Evolutionary conservation across 2,888 invertebrate genomes (phyloP), one percentile per base, ranked within the genome.

Genomic region (Clanis bilineata): DNA sequence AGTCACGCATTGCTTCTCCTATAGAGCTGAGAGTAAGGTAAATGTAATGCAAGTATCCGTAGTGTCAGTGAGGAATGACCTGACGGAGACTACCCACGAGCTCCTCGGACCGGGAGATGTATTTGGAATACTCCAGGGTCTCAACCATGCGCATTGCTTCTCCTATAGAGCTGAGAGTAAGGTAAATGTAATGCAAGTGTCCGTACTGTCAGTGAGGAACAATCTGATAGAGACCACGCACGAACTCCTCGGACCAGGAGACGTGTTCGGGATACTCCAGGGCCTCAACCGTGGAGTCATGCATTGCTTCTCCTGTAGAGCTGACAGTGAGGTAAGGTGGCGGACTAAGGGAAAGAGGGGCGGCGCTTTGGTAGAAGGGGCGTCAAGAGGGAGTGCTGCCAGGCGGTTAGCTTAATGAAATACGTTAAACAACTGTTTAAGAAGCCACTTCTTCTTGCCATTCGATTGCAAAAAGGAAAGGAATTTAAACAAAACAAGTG

Each of bases 221-320:
- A 90, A 91, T 65, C 72, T 91, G 36, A 92, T 91, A 0, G 91
- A 92, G 69, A 87, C 85, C 18, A 88, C 89, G 0, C 93, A 93
- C 65, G 93, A 93, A 64, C 66, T 83, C 3, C 82, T 93, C 0
- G 80, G 77, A 0, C 61, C 84, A 0, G 90, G 90, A 2, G 93
- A 93, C 65, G 85, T 92, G 61, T 93, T 93, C 67, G 93, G 93
- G 0, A 84, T 93, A 36, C 76, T 90, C 12, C 93, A 93, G 68
- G 93, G 93, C 0, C 71, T 93, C 60, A 88, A 86, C 60, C 77
- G 86, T 56, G 93, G 93, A 36, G 70, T 91, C 22, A 66, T 80
- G 0, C 93, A 93, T 67, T 86, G 89, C 62, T 93, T 93, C 73
- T 93, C 92, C 0, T 93, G 93, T 62, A 83, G 93, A 71, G 93